Evolutionary conservation across 2,113 vertebrate genomes (phyloP).

Genomic region (Nycticebus coucang): DNA sequence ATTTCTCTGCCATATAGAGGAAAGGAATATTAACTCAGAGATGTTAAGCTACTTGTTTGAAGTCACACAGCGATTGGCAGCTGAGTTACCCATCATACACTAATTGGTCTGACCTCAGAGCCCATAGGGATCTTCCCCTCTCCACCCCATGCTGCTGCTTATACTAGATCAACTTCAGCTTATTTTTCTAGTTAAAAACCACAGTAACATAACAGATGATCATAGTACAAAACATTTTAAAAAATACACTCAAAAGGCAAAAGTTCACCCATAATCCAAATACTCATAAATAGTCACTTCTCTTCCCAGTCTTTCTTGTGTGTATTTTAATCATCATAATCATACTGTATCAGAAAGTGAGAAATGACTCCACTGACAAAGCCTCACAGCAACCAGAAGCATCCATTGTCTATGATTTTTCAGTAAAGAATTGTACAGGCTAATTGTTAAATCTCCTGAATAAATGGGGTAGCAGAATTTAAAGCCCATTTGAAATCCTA

Average conservation of each 20-base stretch:
- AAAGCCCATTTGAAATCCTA: not conserved
- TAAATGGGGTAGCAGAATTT: rapidly evolving
- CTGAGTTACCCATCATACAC: rapidly evolving
- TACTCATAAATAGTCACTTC: not conserved
- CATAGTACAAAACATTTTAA: not conserved
- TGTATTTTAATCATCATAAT: rapidly evolving
- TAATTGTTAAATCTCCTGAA: not conserved
- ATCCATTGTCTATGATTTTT: not conserved
- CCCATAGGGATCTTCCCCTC: rapidly evolving
- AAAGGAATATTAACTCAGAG: not conserved
- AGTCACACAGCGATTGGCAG: not conserved
- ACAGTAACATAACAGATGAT: not conserved
- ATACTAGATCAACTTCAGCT: not conserved
- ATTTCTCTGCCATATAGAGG: not conserved
- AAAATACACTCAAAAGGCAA: not conserved
- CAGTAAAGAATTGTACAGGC: not conserved
- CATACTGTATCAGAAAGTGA: rapidly evolving
- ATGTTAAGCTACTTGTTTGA: not conserved
- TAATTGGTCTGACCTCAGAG: not conserved
- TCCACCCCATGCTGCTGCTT: not conserved
- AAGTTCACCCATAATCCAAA: not conserved
- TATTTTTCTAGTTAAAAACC: not conserved
- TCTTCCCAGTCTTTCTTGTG: not conserved
- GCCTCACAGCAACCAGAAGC: not conserved
- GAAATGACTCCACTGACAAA: not conserved